Evolutionary conservation across 1,140 invertebrate species (phyloP).

Genomic region (Nymphalis io): DNA sequence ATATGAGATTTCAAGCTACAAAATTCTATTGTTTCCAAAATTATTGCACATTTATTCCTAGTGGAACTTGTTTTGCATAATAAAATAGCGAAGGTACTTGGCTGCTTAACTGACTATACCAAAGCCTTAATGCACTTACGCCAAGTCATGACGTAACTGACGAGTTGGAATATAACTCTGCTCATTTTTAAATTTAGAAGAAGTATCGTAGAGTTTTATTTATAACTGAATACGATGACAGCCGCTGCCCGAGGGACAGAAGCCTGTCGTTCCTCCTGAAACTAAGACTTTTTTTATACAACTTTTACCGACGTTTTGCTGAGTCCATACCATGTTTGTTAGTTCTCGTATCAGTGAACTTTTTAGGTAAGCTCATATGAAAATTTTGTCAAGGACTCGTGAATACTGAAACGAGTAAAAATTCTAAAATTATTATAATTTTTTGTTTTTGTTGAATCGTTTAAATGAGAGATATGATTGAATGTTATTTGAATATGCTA

Average conservation of each 20-base stretch:
- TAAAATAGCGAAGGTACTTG: slow-evolving; percentile 53
- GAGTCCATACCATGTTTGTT: slow-evolving; percentile 10
- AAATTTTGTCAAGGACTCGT: slow-evolving; percentile 32
- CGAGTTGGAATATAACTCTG: slow-evolving; percentile 40
- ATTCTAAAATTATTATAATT: slow-evolving; percentile 15
- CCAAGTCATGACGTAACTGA: slow-evolving; percentile 44
- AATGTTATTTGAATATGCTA: background rate
- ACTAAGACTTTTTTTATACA: slow-evolving; percentile 17
- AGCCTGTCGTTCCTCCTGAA: slow-evolving; percentile 18
- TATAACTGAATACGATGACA: slow-evolving; percentile 37
- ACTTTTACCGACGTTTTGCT: slow-evolving; percentile 27
- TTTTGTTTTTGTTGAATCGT: slow-evolving; percentile 2
- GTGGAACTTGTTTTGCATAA: slow-evolving; percentile 60
- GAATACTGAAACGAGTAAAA: slow-evolving; percentile 12
- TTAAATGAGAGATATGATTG: slow-evolving; percentile 29
- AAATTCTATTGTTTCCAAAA: slow-evolving; percentile 58
- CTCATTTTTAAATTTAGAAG: slow-evolving; percentile 42
- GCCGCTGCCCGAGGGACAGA: slow-evolving; percentile 28
- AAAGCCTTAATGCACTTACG: slow-evolving; percentile 59
- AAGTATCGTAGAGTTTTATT: slow-evolving; percentile 42
- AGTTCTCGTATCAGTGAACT: slow-evolving; percentile 24
- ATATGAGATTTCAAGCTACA: slow-evolving; percentile 42
- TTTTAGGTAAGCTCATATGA: slow-evolving; percentile 39
- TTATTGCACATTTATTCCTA: slow-evolving; percentile 52
- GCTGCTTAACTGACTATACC: slow-evolving; percentile 35